Percentiles rank a stretch among this genome's conserved stretches.
Conservation (phyloP, 2,888 invertebrate genomes). For the Tetragonula carbonaria region DNA sequence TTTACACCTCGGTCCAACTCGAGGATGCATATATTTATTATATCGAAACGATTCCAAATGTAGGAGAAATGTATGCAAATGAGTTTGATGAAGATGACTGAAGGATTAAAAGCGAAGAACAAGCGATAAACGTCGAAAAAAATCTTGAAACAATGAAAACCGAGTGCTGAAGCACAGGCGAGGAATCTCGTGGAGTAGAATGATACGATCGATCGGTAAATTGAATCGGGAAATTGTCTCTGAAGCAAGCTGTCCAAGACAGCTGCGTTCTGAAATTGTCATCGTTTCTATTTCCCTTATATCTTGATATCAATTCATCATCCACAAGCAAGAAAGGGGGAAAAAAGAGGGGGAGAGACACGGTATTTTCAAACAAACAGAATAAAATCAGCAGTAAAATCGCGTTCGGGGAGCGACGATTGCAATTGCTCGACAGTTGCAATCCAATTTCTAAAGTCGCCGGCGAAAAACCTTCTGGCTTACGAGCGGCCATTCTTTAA, state of each 20-base stretch:
- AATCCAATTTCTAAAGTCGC: neutral
- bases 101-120: too few relatives aligned
- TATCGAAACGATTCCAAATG: neutral
- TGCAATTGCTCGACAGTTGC: neutral
- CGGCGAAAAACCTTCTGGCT: neutral
- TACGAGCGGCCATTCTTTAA: slow-evolving; percentile 25
- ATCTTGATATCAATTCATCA: too few relatives aligned
- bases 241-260: neutral
- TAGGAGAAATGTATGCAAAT: too few relatives aligned
- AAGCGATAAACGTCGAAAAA: too few relatives aligned
- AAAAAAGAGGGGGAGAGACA: neutral
- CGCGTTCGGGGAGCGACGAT: neutral
- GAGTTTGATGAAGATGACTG: too few relatives aligned
- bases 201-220: neutral
- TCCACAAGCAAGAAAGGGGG: neutral
- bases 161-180: neutral
- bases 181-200: neutral
- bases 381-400: neutral
- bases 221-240: neutral
- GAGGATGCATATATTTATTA: neutral
- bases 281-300: too few relatives aligned
- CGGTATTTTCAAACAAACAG: neutral
- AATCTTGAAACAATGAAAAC: neutral
- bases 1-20: too few relatives aligned
- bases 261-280: neutral